Percentiles rank a stretch among this genome's conserved stretches.
These are phyloP conservation scores for Danio choprae DNA, from an alignment of 2,797 vertebrate species.

Conservation along the genomic window DNA sequence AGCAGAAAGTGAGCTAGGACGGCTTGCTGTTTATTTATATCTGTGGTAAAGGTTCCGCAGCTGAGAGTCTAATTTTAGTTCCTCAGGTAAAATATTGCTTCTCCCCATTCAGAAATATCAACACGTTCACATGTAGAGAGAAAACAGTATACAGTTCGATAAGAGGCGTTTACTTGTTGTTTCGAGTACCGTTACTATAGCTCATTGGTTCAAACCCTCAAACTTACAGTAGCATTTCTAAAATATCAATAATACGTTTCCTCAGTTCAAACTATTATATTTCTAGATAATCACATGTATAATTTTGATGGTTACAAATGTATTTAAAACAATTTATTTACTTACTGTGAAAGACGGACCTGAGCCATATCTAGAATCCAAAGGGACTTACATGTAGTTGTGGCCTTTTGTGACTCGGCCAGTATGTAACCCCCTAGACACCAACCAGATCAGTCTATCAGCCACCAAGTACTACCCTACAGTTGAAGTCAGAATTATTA, in stretches of 20 bases:
- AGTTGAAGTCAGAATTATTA: not conserved
- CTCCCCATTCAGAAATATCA: not conserved
- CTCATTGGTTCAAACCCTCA: not conserved
- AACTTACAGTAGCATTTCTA: not conserved
- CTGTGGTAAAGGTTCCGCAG: not conserved
- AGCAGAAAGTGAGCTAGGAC: slow-evolving; percentile 4
- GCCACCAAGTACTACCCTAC: not conserved
- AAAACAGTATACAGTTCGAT: not conserved
- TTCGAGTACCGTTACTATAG: not conserved
- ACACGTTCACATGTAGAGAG: not conserved
- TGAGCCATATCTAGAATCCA: not conserved
- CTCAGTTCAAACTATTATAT: not conserved
- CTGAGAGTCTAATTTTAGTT: slow-evolving; percentile 44
- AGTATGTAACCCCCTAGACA: not conserved
- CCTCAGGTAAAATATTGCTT: slow-evolving; percentile 48
- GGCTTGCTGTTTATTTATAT: slow-evolving; percentile 33
- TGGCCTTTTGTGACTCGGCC: not conserved
- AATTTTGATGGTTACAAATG: not conserved
- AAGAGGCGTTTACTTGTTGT: not conserved
- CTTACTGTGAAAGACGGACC: not conserved
- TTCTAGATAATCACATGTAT: not conserved
- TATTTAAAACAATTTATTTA: not conserved
- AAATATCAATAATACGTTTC: not conserved
- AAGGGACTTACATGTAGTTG: not conserved
- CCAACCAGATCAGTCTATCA: not conserved